Base-by-base conservation (phyloP, 2,113 vertebrate species). In the Laticauda laticaudata region DNA sequence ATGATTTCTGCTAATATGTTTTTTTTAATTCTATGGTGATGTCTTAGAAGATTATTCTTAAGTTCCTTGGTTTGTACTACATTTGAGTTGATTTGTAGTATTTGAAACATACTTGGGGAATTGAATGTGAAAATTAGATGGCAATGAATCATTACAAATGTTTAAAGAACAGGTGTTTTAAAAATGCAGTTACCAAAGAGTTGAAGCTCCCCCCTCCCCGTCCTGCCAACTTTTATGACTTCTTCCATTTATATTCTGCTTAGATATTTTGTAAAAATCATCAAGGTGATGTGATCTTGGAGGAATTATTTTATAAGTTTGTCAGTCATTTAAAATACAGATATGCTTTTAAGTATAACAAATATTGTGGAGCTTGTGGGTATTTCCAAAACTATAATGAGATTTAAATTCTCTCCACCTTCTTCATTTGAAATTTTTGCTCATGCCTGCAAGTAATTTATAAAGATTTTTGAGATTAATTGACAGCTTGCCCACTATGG, bases 121-220 rank as follows among this genome's bases (percentile, higher is more conserved):
- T 94, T 92, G 56, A 57, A 86, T 69, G 0, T 91, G 86, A 88
- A 87, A 94, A 90, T 93, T 95, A 91, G 56, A 86, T 93, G 34
- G 85, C 12, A 53, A 89, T 90, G 92, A 93, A 29, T 94, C 90
- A 92, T 45, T 87, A 93, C 95, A 94, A 94, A 48, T 91, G 48
- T 26, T 94, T 93, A 92, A 94, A 64, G 93, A 94, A 92, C 94
- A 97, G 95, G 93, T 95, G 53, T 95, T 96, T 95, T 87, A 93
- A 14, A 95, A 55, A 48, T 94, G 88, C 89, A 90, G n/a, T 93
- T 86, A 95, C 89, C 89, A 93, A 93, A 20, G 90, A 51, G 7
- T 69, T 54, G 45, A 51, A 1, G 0, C 55, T 91, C 75, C 10
- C 6, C 9, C 5, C 61, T 87, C 61, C 12, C 26, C 75, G 7